These are phyloP conservation scores for Cacatua alba DNA, from an alignment of 2,113 vertebrate genomes.

Conservation along the genomic window DNA sequence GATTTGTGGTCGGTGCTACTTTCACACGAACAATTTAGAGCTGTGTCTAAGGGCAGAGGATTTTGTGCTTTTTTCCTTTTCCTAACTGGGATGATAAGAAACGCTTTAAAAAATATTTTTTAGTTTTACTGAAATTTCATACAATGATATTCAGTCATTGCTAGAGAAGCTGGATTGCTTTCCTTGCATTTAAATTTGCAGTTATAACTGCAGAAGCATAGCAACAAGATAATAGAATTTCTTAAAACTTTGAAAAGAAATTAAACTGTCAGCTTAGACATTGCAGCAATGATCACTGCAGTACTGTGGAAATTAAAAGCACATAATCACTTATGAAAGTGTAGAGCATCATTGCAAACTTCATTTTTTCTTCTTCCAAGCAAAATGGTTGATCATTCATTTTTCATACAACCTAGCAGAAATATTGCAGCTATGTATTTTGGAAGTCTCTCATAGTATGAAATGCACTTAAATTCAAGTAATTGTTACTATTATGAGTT, in stretches of 20 bases:
- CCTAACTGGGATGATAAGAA: not conserved
- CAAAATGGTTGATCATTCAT: not conserved
- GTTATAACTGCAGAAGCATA: slow-evolving; percentile 5
- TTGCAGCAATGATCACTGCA: not conserved
- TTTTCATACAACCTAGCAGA: not conserved
- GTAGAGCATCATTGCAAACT: not conserved
- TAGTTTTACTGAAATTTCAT: not conserved
- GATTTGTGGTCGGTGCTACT: not conserved
- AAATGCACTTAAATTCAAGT: not conserved
- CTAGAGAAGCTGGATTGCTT: not conserved
- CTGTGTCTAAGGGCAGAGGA: fast-evolving
- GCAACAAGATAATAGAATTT: not conserved
- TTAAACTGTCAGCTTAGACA: not conserved
- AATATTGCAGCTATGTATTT: not conserved
- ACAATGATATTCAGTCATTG: not conserved
- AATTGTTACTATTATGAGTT: not conserved
- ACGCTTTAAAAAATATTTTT: not conserved
- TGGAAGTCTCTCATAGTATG: not conserved
- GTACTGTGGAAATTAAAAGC: slow-evolving; percentile 8
- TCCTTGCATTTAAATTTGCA: slow-evolving; percentile 16
- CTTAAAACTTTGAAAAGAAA: slow-evolving; percentile 21
- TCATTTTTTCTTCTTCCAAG: not conserved
- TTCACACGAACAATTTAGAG: not conserved
- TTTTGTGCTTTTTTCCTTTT: not conserved
- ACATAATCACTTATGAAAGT: not conserved